phyloP scores from a whole-genome alignment of 2,113 vertebrate species.

The Apeltes quadracus region DNA sequence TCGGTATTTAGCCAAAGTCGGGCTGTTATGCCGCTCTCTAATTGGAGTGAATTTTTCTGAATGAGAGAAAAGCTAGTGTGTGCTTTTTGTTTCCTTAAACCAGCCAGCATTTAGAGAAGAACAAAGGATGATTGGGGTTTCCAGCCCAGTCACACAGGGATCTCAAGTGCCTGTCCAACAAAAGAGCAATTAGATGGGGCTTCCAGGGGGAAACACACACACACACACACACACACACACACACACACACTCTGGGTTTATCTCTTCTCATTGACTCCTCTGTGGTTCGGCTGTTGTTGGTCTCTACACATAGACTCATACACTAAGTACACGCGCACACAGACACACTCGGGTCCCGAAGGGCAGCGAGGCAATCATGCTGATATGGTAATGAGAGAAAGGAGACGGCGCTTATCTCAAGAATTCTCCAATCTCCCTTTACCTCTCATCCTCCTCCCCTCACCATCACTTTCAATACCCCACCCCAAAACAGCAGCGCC shows the following conservation, averaged over 20 bases:
- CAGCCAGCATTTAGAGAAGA: constrained; percentile 44
- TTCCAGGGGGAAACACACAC: constrained; percentile 31
- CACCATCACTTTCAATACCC: constrained; percentile 33
- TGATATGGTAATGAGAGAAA: constrained; percentile 66
- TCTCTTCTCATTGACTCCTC: constrained; percentile 18
- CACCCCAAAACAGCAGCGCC: constrained; percentile 27
- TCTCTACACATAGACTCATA: constrained; percentile 7
- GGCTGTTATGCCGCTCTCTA: constrained; percentile 44
- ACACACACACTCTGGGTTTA: constrained; percentile 30
- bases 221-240: constrained; percentile 20
- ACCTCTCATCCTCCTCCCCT: constrained; percentile 9
- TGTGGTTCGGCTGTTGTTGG: constrained; percentile 10
- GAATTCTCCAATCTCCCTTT: constrained; percentile 40
- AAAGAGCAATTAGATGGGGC: constrained; percentile 68
- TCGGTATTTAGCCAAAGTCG: constrained; percentile 57
- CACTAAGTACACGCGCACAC: constrained; percentile 12
- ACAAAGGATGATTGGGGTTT: constrained; percentile 60
- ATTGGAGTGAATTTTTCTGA: constrained; percentile 57
- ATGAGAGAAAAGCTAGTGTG: constrained; percentile 57
- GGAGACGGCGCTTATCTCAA: constrained; percentile 58
- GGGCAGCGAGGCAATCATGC: constrained; percentile 45
- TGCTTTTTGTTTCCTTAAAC: constrained; percentile 14
- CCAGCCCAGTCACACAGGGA: constrained; percentile 44
- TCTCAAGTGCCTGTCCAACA: constrained; percentile 47
- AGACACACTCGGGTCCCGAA: constrained; percentile 36